Conservation (phyloP, 2,797 vertebrate species). For the Coranthus polyacanthus region DNA sequence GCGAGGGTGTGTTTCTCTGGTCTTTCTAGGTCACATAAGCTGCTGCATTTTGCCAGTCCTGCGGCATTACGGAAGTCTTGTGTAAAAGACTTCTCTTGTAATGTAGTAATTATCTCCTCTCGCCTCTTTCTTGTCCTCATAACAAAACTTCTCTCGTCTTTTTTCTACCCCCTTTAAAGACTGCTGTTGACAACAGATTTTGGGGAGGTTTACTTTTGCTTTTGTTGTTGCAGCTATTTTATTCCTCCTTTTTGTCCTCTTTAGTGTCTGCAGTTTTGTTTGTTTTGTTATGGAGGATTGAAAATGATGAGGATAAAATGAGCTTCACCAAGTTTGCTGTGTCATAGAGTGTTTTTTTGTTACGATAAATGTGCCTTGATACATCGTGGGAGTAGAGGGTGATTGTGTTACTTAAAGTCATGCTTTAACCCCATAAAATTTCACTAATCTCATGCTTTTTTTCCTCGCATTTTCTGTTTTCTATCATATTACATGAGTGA, state of each 20-base stretch:
- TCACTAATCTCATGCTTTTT: not conserved
- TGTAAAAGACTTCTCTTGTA: constrained; percentile 54
- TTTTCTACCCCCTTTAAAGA: constrained; percentile 9
- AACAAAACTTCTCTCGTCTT: constrained; percentile 36
- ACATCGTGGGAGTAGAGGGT: not conserved
- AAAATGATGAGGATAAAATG: constrained; percentile 12
- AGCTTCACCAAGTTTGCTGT: not conserved
- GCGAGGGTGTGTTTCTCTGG: constrained; percentile 19
- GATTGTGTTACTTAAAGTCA: too few species aligned
- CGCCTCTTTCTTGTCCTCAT: constrained; percentile 41
- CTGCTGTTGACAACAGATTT: constrained; percentile 51
- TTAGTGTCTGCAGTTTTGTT: constrained; percentile 3
- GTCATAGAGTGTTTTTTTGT: not conserved
- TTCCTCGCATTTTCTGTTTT: too few species aligned
- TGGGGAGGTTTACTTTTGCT: constrained; percentile 40
- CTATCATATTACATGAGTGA: too few species aligned
- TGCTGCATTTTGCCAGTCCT: constrained; percentile 24
- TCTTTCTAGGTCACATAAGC: constrained; percentile 47
- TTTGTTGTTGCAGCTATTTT: constrained; percentile 51
- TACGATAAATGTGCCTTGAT: not conserved
- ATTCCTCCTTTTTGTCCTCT: constrained; percentile 19
- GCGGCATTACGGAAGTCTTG: constrained; percentile 46
- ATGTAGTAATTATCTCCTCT: constrained; percentile 71
- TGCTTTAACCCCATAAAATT: not conserved
- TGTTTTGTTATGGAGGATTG: constrained; percentile 7